A percentile compares a stretch with the other conserved stretches of the same genome.
These are phyloP conservation scores for Tauraco hartlaubi DNA, from an alignment of 2,797 vertebrate species.

Conservation along the genomic window DNA sequence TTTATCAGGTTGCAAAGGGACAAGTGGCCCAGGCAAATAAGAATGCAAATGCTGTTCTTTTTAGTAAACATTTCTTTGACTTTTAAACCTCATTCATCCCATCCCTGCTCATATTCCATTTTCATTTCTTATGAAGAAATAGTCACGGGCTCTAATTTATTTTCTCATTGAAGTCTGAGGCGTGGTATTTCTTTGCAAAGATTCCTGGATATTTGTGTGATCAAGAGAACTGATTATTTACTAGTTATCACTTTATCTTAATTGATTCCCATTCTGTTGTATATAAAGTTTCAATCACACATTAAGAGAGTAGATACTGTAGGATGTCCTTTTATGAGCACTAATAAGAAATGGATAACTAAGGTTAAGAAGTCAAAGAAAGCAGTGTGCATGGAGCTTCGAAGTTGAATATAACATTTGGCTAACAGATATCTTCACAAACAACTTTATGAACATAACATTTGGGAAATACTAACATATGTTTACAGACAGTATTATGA, in stretches of 20 bases:
- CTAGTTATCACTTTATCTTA: background rate
- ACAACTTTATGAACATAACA: background rate
- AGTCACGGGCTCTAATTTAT: background rate
- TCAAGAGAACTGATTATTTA: background rate
- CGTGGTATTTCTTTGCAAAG: background rate
- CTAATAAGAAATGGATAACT: background rate
- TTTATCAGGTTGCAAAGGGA: constrained; percentile 30
- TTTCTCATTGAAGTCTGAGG: background rate
- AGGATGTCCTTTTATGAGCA: background rate
- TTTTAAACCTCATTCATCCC: background rate
- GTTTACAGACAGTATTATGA: background rate
- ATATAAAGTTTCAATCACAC: background rate
- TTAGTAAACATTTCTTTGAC: background rate
- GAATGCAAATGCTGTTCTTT: background rate
- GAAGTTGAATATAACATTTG: background rate
- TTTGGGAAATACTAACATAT: background rate
- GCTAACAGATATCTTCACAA: background rate
- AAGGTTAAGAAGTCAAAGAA: background rate
- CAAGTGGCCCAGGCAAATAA: background rate
- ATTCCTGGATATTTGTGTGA: background rate
- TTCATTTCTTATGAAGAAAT: background rate
- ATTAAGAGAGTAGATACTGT: background rate
- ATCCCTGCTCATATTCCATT: background rate
- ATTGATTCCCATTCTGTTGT: background rate
- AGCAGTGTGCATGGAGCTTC: background rate